Conservation (phyloP, 2,888 invertebrate genomes). For the Drosophila pegasa region DNA sequence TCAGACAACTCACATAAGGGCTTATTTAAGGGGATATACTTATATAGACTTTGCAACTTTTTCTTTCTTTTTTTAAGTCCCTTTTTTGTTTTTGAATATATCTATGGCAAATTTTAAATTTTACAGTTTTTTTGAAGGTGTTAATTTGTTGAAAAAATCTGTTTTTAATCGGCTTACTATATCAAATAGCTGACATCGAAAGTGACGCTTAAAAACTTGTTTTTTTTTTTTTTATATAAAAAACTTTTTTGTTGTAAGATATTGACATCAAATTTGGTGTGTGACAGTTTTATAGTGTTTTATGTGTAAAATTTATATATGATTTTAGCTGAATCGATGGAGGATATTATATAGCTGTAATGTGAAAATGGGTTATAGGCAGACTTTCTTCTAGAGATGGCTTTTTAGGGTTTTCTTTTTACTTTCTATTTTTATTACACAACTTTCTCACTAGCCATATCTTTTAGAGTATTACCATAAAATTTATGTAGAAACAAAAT, state of each 20-base stretch:
- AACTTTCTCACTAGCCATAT: no score
- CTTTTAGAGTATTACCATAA: no score
- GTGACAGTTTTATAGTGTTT: background rate
- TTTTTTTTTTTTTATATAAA: no score
- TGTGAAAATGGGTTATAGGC: background rate
- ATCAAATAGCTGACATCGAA: background rate
- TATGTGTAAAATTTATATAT: background rate
- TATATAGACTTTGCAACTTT: background rate
- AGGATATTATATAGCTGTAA: background rate
- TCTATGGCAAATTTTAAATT: background rate
- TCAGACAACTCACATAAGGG: slow-evolving; percentile 1
- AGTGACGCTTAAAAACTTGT: fast-evolving
- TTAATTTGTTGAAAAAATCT: background rate
- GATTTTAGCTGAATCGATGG: background rate
- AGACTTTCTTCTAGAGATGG: no score
- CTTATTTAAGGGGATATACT: background rate
- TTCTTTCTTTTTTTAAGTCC: no score
- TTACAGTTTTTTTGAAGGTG: background rate
- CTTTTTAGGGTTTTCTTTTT: no score
- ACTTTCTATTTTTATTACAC: no score
- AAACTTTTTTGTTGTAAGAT: background rate
- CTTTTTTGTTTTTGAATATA: background rate
- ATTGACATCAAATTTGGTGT: background rate
- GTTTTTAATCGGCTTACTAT: background rate
- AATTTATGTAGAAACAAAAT: no score